Evolutionary conservation across 2,113 vertebrate genomes (phyloP).

Genomic region (Mystacornis crossleyi): DNA sequence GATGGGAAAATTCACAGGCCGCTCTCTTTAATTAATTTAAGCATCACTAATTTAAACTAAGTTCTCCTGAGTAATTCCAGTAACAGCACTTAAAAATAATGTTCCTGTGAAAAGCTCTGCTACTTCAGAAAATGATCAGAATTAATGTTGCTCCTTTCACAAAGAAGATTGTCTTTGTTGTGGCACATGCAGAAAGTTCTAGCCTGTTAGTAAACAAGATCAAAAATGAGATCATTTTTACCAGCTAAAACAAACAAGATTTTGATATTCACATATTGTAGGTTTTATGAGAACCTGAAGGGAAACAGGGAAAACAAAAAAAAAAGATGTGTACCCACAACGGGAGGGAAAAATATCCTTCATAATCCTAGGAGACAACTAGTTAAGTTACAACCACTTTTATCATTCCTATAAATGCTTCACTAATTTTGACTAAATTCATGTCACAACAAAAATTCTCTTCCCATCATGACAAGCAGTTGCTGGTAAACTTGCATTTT

Average conservation of each 20-base stretch:
- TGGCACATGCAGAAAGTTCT: neutral
- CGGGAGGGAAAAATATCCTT: neutral
- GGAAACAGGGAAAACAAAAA: neutral
- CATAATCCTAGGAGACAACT: neutral
- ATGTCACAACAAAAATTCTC: neutral
- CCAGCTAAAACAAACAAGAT: neutral
- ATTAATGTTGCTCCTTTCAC: slow-evolving; percentile 21
- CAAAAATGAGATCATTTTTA: neutral
- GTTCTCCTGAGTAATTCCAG: slow-evolving; percentile 37
- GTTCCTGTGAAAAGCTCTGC: slow-evolving; percentile 12
- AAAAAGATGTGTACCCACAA: neutral
- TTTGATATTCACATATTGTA: neutral
- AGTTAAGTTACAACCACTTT: neutral
- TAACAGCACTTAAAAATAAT: slow-evolving; percentile 52
- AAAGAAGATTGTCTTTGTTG: neutral
- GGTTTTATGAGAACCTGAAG: neutral
- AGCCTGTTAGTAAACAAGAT: neutral
- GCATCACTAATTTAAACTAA: slow-evolving; percentile 49
- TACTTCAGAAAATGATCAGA: slow-evolving; percentile 21
- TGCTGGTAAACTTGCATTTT: neutral
- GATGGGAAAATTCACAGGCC: slow-evolving; percentile 26
- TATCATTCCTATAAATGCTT: neutral
- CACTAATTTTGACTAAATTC: neutral
- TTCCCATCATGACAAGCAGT: neutral
- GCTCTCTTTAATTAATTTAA: slow-evolving; percentile 59